A percentile compares a stretch with the other conserved stretches of the same genome.
phyloP scores from a whole-genome alignment of 2,113 vertebrate species.

The Oreochromis aureus region DNA sequence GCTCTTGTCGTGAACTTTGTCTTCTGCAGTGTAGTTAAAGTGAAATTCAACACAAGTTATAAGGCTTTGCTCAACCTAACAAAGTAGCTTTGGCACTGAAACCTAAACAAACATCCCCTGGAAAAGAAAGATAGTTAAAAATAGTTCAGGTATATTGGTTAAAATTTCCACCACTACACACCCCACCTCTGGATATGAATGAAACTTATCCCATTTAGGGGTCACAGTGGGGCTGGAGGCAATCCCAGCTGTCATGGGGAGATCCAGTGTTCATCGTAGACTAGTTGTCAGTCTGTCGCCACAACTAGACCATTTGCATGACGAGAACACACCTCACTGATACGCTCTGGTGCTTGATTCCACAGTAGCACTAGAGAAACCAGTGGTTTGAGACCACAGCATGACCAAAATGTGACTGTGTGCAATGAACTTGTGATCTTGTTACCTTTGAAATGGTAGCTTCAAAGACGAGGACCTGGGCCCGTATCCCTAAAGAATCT shows the following conservation, averaged over 20 bases:
- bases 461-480: not conserved
- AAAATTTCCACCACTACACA: not conserved
- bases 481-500: too few species aligned
- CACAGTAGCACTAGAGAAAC: not conserved
- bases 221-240: not conserved
- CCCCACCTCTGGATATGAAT: not conserved
- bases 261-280: not conserved
- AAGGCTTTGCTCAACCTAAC: not conserved
- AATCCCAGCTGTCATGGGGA: not conserved
- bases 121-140: not conserved
- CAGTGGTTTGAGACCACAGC: not conserved
- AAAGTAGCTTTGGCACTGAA: not conserved
- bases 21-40: not conserved
- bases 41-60: not conserved
- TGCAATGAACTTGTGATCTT: not conserved
- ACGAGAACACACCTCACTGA: not conserved
- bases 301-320: rapidly evolving
- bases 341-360: not conserved
- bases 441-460: not conserved
- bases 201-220: not conserved
- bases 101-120: not conserved
- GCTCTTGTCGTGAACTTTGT: not conserved
- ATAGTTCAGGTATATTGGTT: not conserved
- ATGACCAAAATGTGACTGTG: not conserved
- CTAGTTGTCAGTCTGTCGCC: not conserved